A percentile compares a stretch with the other conserved stretches of the same genome.
phyloP scores from a whole-genome alignment of 2,888 invertebrate species.

The Stratiomys singularior region DNA sequence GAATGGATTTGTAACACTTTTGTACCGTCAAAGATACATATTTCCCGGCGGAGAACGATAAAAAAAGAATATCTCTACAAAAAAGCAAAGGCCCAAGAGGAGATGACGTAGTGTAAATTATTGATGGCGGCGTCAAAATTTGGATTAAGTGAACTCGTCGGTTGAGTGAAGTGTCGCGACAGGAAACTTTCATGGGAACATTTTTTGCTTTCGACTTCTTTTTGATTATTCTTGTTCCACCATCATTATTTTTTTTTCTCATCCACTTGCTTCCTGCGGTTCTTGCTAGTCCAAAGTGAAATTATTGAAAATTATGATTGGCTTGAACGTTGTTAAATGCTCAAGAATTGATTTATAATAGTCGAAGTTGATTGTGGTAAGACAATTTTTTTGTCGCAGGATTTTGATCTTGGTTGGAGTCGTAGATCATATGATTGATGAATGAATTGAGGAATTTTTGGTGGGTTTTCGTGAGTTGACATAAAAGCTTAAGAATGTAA shows the following conservation, averaged over 20 bases:
- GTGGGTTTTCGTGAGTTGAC: not conserved
- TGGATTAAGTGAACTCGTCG: constrained; percentile 44
- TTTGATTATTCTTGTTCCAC: not conserved
- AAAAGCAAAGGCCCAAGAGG: not conserved
- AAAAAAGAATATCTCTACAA: no score
- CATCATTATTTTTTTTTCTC: not conserved
- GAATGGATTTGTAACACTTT: constrained; percentile 32
- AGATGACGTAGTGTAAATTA: constrained; percentile 53
- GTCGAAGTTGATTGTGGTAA: not conserved
- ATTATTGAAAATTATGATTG: constrained; percentile 33
- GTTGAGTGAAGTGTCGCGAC: constrained; percentile 40
- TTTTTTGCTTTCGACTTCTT: constrained; percentile 3
- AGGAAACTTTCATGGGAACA: constrained; percentile 44
- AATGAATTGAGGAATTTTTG: not conserved
- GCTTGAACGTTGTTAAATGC: not conserved
- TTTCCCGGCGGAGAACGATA: not conserved
- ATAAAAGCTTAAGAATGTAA: no score
- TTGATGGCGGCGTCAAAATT: constrained; percentile 55
- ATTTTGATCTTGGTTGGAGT: not conserved
- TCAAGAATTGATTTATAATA: constrained; percentile 13
- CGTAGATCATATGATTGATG: not conserved
- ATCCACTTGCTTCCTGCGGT: not conserved
- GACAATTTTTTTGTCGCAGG: not conserved
- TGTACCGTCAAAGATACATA: constrained; percentile 30
- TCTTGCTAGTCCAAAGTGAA: not conserved